Evolutionary conservation across 1,140 invertebrate species (phyloP).

Genomic region (Philotrypesis tridentata): DNA sequence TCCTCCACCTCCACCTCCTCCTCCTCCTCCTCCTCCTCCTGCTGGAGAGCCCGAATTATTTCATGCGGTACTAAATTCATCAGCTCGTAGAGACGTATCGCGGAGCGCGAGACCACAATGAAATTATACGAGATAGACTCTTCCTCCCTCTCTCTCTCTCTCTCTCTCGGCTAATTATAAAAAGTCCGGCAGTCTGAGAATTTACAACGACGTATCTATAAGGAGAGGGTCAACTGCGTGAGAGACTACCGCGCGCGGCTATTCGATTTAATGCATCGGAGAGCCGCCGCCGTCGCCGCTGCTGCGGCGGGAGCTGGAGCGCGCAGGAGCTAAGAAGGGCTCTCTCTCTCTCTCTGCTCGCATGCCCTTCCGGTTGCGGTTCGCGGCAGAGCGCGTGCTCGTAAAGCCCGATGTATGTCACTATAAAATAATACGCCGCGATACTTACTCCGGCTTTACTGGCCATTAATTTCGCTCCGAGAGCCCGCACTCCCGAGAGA

Average conservation of each 20-base stretch:
- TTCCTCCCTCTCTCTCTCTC: no score
- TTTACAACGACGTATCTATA: background rate
- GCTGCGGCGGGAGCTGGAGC: background rate
- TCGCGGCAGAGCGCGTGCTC: slow-evolving; percentile 50
- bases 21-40: no score
- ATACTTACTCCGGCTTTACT: slow-evolving; percentile 63
- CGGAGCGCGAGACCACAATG: no score
- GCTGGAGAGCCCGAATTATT: background rate
- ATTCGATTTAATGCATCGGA: background rate
- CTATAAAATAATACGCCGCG: slow-evolving; percentile 66
- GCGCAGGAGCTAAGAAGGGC: background rate
- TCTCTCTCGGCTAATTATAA: no score
- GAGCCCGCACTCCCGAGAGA: background rate
- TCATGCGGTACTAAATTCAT: background rate
- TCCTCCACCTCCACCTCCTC: no score
- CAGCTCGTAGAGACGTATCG: background rate
- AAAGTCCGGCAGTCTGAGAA: background rate
- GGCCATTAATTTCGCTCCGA: slow-evolving; percentile 61
- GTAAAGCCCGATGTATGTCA: slow-evolving; percentile 63
- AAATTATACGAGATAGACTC: background rate
- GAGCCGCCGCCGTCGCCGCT: no score
- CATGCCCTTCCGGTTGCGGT: slow-evolving; percentile 46
- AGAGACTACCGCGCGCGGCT: background rate
- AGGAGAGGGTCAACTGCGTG: background rate
- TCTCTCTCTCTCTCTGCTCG: slow-evolving; percentile 20